Base-by-base conservation (phyloP, 2,888 invertebrate genomes). In the Molorchus minor region DNA sequence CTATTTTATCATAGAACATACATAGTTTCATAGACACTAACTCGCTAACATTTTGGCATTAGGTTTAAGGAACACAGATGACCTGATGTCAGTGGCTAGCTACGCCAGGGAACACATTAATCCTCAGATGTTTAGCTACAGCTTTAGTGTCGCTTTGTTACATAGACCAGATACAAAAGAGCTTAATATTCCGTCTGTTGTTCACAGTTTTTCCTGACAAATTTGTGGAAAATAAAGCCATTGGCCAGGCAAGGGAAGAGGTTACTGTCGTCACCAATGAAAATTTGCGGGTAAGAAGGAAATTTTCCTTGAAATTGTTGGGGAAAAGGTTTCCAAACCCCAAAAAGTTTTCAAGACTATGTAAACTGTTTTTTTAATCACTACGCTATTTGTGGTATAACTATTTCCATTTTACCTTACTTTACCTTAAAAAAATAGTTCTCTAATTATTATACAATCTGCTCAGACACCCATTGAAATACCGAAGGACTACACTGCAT, bases 151-250 rank as follows among this genome's bases (percentile, higher is more conserved):
- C 4, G 90, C 91, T 0, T 79, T 93, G 15, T 84, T 91, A 71
- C 92, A 92, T 81, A 86, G 91, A 5, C 77, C 80, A 0, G 92
- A 92, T 75, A 90, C 91, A 1, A 86, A 87, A 71, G 84, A 88
- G 41, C 72, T 93, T 15, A 84, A 85, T 46, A 78, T 92, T 43
- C 93, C 93, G 0, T 87, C 91, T 0, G 86, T 94, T 64, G 86
- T 88, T 33, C 90, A 93, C 77, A 83, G 88, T 0, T 93, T n/a
- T 94, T 78, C 95, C 94, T 0, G 89, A 90, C 74, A 92, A 92
- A 79, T 94, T 91, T 79, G 82, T 94, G 71, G 92, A 92, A 71
- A 87, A 91, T 7, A 86, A 87, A 33, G 85, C 90, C 1, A 88
- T 93, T 75, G 81, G 85, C 0, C 82, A 85, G 47, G 91, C 90